Base-by-base conservation (phyloP, 1,140 invertebrate genomes). In the Drosophila seguyi region DNA sequence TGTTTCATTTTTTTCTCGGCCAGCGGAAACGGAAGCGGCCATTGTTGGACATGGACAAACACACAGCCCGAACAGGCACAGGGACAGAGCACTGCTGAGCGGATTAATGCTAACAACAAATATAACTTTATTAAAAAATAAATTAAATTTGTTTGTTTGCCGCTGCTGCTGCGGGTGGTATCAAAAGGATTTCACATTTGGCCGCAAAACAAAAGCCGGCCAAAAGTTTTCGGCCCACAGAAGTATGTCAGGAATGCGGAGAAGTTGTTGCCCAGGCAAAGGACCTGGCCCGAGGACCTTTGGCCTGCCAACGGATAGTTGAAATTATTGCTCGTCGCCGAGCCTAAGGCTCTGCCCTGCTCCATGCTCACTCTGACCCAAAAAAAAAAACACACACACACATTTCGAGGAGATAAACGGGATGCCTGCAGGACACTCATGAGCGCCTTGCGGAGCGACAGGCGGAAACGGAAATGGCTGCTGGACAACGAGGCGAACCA, bases 71-170 rank as follows among this genome's bases (percentile, higher is more conserved):
- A 3, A 45, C 14, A 50, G 1, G 6, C 1, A 14, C 59, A 44
- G 41, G 41, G 18, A 50, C 34, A 53, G 31, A 50, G 52, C 53
- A 27, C 31, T 29, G 13, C 69, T 18, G 69, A 31, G 59, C 75
- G 81, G 72, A 78, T 90, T 88, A 87, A 88, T 81, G 81, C 76
- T 72, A 78, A 90, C 81, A 90, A 81, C 85, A 88, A 88, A 88
- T 90, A 90, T 90, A 88, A 88, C 85, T 88, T 88, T 88, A 88
- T 88, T 88, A 88, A 90, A 88, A 88, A 90, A 88, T 90, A 88
- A 81, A 88, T 88, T 81, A 88, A 87, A 87, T 87, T 87, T 77
- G 82, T 81, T 50, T 78, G 77, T 53, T 66, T 76, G 61, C 71
- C 38, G 11, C 34, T 27, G 16, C 39, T 47, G 58, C 22, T 13